Percentiles rank a stretch among this genome's conserved stretches.
phyloP scores from a whole-genome alignment of 2,888 invertebrate species.

The Litoditis marina region DNA sequence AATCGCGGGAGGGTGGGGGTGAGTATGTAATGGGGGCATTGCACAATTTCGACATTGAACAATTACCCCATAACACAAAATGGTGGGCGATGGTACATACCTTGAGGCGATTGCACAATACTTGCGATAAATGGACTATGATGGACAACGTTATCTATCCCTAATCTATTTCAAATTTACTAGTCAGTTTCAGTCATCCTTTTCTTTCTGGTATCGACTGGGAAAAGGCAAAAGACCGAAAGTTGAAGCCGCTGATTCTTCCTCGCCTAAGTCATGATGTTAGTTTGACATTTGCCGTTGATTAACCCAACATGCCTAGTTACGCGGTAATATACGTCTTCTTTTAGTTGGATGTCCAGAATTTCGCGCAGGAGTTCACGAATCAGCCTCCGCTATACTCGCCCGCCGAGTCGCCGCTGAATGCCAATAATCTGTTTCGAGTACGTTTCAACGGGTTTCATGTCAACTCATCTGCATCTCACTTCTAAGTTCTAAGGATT shows the following conservation, averaged over 20 bases:
- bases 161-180: too few species aligned
- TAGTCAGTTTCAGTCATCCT: constrained; percentile 29
- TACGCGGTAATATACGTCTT: neutral
- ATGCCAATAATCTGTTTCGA: constrained; percentile 47
- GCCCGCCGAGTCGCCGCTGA: constrained; percentile 80
- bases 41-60: too few species aligned
- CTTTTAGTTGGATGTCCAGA: constrained; percentile 80
- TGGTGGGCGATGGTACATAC: too few species aligned
- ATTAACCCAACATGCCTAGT: neutral
- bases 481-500: neutral
- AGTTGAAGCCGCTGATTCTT: constrained; percentile 81
- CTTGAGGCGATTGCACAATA: too few species aligned
- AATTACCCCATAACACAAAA: too few species aligned
- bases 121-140: too few species aligned
- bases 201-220: constrained; percentile 73
- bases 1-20: too few species aligned
- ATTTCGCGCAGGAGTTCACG: constrained; percentile 95
- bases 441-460: constrained; percentile 23
- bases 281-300: constrained; percentile 5
- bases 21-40: too few species aligned
- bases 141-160: too few species aligned
- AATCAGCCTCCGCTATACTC: constrained; percentile 85
- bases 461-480: neutral
- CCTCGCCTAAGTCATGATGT: constrained; percentile 73
- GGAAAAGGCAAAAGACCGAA: constrained; percentile 76